phyloP scores from a whole-genome alignment of 37 sponge, comb jelly and placozoan species.

The Crambe crambe region DNA sequence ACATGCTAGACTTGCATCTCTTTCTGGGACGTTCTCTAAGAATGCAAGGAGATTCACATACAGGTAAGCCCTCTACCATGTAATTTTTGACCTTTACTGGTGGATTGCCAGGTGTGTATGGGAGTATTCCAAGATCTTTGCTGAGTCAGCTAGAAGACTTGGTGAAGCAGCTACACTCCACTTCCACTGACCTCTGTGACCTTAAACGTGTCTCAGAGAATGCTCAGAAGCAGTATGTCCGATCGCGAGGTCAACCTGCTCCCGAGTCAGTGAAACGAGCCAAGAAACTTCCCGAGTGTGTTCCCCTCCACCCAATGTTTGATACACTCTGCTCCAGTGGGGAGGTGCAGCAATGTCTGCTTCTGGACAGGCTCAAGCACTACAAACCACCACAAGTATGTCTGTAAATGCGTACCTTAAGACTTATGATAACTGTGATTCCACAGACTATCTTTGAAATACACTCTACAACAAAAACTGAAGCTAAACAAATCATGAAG shows the following conservation, averaged over 20 bases:
- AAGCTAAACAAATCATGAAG: slow-evolving; percentile 66
- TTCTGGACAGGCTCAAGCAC: slow-evolving; percentile 49
- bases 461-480: slow-evolving; percentile 36
- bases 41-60: no score
- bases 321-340: slow-evolving; percentile 17
- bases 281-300: slow-evolving; percentile 56
- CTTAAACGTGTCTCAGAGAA: slow-evolving; percentile 66
- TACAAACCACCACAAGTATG: slow-evolving; percentile 67
- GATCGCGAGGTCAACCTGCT: slow-evolving; percentile 70
- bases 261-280: slow-evolving; percentile 70
- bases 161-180: slow-evolving; percentile 25
- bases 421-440: not conserved
- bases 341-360: slow-evolving; percentile 16
- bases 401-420: not conserved
- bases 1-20: slow-evolving; percentile 87
- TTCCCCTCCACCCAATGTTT: slow-evolving; percentile 76
- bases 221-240: slow-evolving; percentile 82
- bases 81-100: not conserved
- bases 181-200: slow-evolving; percentile 41
- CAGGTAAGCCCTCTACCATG: not conserved
- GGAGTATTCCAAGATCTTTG: slow-evolving; percentile 60
- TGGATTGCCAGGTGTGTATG: slow-evolving; percentile 70
- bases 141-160: slow-evolving; percentile 66
- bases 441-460: slow-evolving; percentile 82
- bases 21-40: slow-evolving; percentile 63